Evolutionary conservation across 2,797 vertebrate species (phyloP).

Genomic region (Sebastes baramenuke): DNA sequence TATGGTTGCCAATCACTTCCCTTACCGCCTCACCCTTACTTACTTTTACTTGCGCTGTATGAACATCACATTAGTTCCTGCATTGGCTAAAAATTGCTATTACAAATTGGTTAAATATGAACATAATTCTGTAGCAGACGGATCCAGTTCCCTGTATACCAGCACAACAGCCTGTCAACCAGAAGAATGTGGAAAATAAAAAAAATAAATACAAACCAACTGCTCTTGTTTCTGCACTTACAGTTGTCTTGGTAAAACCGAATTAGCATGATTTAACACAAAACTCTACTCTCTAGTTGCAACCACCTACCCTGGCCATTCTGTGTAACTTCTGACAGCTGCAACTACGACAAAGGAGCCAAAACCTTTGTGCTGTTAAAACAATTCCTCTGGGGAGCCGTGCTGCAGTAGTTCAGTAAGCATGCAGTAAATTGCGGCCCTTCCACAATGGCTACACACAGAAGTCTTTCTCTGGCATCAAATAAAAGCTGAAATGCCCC

Average conservation of each 20-base stretch:
- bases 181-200: background rate
- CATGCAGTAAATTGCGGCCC: conserved; percentile 7
- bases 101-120: conserved; percentile 4
- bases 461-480: background rate
- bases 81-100: background rate
- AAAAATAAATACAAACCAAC: background rate
- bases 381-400: background rate
- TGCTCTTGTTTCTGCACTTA: background rate
- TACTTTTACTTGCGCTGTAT: background rate
- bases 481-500: conserved; percentile 23
- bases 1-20: background rate
- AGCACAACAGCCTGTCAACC: background rate
- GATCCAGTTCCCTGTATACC: background rate
- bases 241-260: background rate
- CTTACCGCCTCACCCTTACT: background rate
- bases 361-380: background rate
- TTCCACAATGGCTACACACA: background rate
- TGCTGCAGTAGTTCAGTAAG: conserved; percentile 23
- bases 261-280: background rate
- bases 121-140: background rate
- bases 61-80: background rate
- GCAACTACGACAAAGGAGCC: background rate
- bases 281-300: background rate
- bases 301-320: background rate
- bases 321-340: background rate